Percentiles rank a stretch among this genome's conserved stretches.
phyloP scores from a whole-genome alignment of 2,888 invertebrate genomes.

The Cybosia mesomella region DNA sequence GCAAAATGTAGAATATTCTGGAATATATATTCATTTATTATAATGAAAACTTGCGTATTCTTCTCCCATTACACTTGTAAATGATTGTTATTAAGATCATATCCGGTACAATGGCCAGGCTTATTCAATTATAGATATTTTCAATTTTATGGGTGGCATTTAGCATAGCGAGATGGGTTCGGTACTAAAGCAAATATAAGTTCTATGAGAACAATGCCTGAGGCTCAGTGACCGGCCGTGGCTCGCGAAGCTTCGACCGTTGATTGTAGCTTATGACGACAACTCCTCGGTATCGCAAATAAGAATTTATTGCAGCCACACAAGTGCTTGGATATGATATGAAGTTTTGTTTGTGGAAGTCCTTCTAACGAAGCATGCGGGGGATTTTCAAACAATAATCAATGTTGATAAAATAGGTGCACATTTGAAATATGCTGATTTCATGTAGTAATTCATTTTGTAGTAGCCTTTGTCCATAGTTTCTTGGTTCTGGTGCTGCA shows the following conservation, averaged over 20 bases:
- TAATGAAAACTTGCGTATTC: conserved; percentile 24
- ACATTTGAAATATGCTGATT: neutral
- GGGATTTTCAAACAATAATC: conserved; percentile 8
- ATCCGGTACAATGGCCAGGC: conserved; percentile 35
- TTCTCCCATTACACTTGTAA: conserved; percentile 44
- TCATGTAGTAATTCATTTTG: too few relatives aligned
- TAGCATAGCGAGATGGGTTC: conserved; percentile 56
- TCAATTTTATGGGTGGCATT: conserved; percentile 69
- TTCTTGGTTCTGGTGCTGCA: neutral
- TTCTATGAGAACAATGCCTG: conserved; percentile 76
- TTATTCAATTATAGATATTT: conserved; percentile 68
- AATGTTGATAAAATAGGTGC: neutral
- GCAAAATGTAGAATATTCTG: neutral
- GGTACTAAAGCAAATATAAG: conserved; percentile 54
- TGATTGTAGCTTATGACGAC: conserved; percentile 86
- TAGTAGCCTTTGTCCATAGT: neutral
- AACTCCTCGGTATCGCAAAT: conserved; percentile 80
- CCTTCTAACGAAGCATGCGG: conserved; percentile 41
- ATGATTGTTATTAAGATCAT: conserved; percentile 41
- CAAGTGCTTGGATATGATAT: conserved; percentile 59
- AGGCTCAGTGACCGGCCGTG: conserved; percentile 63
- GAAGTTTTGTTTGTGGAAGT: conserved; percentile 55
- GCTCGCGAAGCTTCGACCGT: conserved; percentile 68
- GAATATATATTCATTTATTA: neutral
- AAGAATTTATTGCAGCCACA: conserved; percentile 82